Percentiles rank a stretch among this genome's conserved stretches.
Evolutionary conservation across 2,113 vertebrate genomes (phyloP).

Genomic region (Notarius quadriscutis): DNA sequence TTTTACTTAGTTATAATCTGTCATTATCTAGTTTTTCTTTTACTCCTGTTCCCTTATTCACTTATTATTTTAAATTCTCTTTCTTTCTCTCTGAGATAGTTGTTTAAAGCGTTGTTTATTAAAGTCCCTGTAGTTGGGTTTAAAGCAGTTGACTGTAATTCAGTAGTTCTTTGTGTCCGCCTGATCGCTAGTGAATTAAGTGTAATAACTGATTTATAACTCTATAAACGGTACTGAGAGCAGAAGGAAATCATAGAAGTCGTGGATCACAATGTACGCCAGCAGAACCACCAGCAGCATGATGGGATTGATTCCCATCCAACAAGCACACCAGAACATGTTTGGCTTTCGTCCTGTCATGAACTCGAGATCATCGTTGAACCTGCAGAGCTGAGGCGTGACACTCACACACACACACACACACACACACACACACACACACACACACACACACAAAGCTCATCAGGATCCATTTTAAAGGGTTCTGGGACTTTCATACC

Average conservation of each 20-base stretch:
- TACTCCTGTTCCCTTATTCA: background rate
- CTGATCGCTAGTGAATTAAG: background rate
- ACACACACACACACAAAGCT: background rate
- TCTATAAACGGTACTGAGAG: too few species aligned
- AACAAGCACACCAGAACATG: slow-evolving; percentile 82
- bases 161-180: background rate
- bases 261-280: slow-evolving; percentile 73
- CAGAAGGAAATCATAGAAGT: too few species aligned
- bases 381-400: slow-evolving; percentile 68
- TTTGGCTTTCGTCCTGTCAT: slow-evolving; percentile 82
- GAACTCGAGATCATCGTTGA: slow-evolving; percentile 79
- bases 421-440: too few species aligned
- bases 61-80: background rate
- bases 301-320: slow-evolving; percentile 81
- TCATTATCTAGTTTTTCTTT: too few species aligned
- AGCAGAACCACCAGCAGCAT: slow-evolving; percentile 78
- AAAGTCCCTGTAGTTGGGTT: background rate
- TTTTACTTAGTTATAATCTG: background rate
- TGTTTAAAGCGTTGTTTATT: background rate
- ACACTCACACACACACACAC: background rate
- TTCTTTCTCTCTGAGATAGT: too few species aligned
- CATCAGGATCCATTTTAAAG: background rate
- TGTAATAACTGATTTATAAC: background rate
- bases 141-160: background rate
- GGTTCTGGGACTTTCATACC: background rate